Percentiles rank a stretch among this genome's conserved stretches.
These are phyloP conservation scores for Macrosoma leucophasiata DNA, from an alignment of 2,888 invertebrate species.

Conservation along the genomic window DNA sequence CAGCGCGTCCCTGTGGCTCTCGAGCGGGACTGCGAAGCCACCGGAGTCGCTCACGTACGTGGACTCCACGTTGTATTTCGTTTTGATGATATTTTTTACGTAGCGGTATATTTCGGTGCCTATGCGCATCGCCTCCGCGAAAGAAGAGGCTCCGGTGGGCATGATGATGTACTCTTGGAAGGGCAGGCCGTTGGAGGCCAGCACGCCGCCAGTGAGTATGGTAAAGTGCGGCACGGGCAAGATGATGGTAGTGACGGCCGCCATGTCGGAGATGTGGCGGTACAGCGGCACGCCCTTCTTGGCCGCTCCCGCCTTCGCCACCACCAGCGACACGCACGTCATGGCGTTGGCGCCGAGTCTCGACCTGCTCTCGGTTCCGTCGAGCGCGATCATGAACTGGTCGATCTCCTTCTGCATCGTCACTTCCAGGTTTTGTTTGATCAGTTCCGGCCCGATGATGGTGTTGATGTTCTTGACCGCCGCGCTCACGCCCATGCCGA, in stretches of 20 bases:
- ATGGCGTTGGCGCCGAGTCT: slow-evolving; percentile 98
- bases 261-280: slow-evolving; percentile 96
- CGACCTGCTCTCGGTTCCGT: slow-evolving; percentile 97
- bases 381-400: slow-evolving; percentile 88
- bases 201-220: slow-evolving; percentile 97
- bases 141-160: slow-evolving; percentile 92
- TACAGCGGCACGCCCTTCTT: slow-evolving; percentile 92
- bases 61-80: slow-evolving; percentile 91
- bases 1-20: slow-evolving; percentile 94
- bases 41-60: slow-evolving; percentile 98
- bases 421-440: slow-evolving; percentile 88
- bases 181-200: slow-evolving; percentile 96
- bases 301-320: slow-evolving; percentile 97
- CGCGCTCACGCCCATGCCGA: slow-evolving; percentile 93
- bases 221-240: slow-evolving; percentile 98
- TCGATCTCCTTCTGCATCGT: slow-evolving; percentile 93
- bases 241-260: slow-evolving; percentile 90
- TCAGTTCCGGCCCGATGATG: slow-evolving; percentile 84
- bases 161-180: slow-evolving; percentile 97
- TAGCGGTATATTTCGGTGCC: slow-evolving; percentile 97
- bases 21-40: slow-evolving; percentile 97
- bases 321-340: slow-evolving; percentile 95
- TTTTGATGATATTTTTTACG: slow-evolving; percentile 91
- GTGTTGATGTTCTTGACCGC: slow-evolving; percentile 95
- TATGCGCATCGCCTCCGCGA: slow-evolving; percentile 98